Evolutionary conservation across 92 coral and sea anemone species (phyloP).

Genomic region (Plumapathes pennacea): DNA sequence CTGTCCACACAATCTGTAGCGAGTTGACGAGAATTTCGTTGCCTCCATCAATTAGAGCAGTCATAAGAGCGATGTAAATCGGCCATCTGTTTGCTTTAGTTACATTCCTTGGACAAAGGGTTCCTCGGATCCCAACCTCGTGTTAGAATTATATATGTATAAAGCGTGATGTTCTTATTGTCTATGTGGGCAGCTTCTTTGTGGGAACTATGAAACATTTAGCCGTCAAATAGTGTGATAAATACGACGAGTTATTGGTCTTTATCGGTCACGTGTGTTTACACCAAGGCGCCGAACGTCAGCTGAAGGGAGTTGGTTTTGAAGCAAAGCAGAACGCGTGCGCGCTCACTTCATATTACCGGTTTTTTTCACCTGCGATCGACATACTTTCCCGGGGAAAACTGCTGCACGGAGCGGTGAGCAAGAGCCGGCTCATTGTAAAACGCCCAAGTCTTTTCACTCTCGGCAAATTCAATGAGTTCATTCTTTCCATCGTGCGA

Average conservation of each 20-base stretch:
- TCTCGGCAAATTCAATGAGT: too few species aligned
- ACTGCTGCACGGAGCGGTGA: too few species aligned
- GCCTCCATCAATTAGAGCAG: too few species aligned
- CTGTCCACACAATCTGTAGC: too few species aligned
- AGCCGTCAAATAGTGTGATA: slow-evolving; percentile 45
- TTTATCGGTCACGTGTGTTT: slow-evolving; percentile 56
- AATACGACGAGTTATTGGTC: slow-evolving; percentile 16
- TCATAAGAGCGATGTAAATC: too few species aligned
- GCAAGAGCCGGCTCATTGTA: too few species aligned
- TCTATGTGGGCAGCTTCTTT: slow-evolving; percentile 43
- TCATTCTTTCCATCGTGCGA: too few species aligned
- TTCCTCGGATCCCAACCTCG: slow-evolving; percentile 71
- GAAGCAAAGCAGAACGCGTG: slow-evolving; percentile 45
- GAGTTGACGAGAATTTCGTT: too few species aligned
- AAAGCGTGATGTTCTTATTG: slow-evolving; percentile 78
- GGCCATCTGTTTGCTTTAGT: slow-evolving; percentile 92
- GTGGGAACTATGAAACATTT: slow-evolving; percentile 44
- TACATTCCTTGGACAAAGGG: slow-evolving; percentile 89
- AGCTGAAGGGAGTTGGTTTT: slow-evolving; percentile 47
- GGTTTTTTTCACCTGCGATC: too few species aligned
- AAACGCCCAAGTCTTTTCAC: too few species aligned
- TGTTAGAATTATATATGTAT: slow-evolving; percentile 81
- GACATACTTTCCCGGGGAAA: too few species aligned
- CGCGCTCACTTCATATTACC: slow-evolving; percentile 17
- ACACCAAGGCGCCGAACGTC: slow-evolving; percentile 37